Evolutionary conservation across 2,888 invertebrate species (phyloP).

Genomic region (Cheilosia pagana): DNA sequence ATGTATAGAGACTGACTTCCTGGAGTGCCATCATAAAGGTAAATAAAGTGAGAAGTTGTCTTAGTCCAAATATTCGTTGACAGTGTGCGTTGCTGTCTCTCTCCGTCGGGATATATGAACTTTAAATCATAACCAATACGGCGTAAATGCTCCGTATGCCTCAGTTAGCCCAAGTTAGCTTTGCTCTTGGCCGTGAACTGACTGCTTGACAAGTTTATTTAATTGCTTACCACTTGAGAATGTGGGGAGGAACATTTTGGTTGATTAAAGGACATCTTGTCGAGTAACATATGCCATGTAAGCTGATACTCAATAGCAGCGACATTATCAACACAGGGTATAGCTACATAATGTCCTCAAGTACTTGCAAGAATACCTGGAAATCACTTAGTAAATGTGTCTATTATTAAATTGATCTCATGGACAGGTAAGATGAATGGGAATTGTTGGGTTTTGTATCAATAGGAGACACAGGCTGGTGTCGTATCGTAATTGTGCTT

Average conservation of each 20-base stretch:
- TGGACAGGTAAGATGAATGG: too few species aligned
- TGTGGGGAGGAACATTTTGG: neutral
- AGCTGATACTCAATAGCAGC: too few species aligned
- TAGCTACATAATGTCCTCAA: too few species aligned
- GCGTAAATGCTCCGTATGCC: slow-evolving; percentile 2
- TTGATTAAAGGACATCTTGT: slow-evolving; percentile 43
- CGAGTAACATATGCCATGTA: neutral
- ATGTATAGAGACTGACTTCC: slow-evolving; percentile 46
- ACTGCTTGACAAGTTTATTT: slow-evolving; percentile 47
- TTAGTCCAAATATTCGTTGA: slow-evolving; percentile 42
- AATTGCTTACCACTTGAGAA: slow-evolving; percentile 55
- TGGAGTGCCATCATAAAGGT: slow-evolving; percentile 73
- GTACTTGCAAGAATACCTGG: too few species aligned
- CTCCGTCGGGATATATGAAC: neutral
- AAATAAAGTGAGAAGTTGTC: slow-evolving; percentile 68
- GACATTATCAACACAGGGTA: too few species aligned
- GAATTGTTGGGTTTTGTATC: too few species aligned
- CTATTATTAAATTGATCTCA: too few species aligned
- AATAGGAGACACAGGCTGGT: too few species aligned
- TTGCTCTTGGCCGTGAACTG: slow-evolving; percentile 67
- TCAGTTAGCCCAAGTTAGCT: slow-evolving; percentile 34
- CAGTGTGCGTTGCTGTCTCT: neutral
- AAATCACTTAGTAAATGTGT: too few species aligned
- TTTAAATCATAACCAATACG: slow-evolving; percentile 55
- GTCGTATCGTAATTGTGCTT: too few species aligned